Conservation (phyloP, 2,888 invertebrate genomes). For the Tiliacea aurago region DNA sequence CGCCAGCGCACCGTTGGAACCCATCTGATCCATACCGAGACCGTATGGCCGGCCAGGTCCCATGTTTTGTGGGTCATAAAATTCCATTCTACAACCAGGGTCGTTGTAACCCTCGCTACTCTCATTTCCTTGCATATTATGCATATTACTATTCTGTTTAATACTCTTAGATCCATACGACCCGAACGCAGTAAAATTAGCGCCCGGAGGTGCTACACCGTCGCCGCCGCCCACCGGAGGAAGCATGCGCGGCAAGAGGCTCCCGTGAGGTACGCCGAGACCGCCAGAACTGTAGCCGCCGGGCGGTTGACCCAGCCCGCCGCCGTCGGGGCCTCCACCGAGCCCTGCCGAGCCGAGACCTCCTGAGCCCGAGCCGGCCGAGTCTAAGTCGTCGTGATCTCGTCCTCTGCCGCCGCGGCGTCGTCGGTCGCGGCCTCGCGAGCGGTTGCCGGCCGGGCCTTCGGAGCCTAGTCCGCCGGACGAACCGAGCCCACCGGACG, state of each 20-base stretch:
- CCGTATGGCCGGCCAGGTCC: constrained; percentile 82
- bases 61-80: constrained; percentile 80
- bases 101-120: constrained; percentile 73
- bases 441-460: constrained; percentile 68
- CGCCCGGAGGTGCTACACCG: constrained; percentile 79
- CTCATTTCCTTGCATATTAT: constrained; percentile 66
- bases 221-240: constrained; percentile 78
- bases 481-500: constrained; percentile 68
- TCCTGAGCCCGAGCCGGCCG: constrained; percentile 72
- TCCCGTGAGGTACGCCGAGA: constrained; percentile 85
- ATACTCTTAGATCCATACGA: constrained; percentile 83
- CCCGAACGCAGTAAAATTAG: constrained; percentile 88
- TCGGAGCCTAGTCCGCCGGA: constrained; percentile 69
- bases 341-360: constrained; percentile 76
- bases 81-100: constrained; percentile 72
- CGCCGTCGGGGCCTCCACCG: constrained; percentile 73
- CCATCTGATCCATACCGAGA: constrained; percentile 74
- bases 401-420: constrained; percentile 87
- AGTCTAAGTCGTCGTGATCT: constrained; percentile 78
- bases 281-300: constrained; percentile 84
- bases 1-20: constrained; percentile 80
- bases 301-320: constrained; percentile 76
- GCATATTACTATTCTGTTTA: constrained; percentile 67
- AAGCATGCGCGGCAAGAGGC: constrained; percentile 87
- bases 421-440: constrained; percentile 82